A percentile compares a stretch with the other conserved stretches of the same genome.
Conservation (phyloP, 1,140 invertebrate genomes). For the Orius laevigatus region DNA sequence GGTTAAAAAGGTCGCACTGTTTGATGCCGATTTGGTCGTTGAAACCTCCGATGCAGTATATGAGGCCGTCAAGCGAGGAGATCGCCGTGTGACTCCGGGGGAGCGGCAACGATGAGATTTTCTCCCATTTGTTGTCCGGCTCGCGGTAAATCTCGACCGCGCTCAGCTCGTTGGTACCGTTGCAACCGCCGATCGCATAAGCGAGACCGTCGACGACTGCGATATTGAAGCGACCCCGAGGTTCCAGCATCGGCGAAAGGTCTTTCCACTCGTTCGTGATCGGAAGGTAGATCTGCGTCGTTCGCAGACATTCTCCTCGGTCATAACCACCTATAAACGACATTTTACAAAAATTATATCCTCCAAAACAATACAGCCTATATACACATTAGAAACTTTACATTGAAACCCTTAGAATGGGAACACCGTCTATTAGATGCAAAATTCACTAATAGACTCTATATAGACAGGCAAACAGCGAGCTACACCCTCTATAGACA, state of each 20-base stretch:
- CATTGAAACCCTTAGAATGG: too few relatives aligned
- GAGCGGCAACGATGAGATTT: constrained; percentile 40
- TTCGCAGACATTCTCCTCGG: constrained; percentile 60
- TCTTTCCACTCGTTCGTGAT: constrained; percentile 36
- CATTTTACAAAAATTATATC: not conserved
- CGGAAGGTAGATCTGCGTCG: constrained; percentile 43
- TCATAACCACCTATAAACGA: constrained; percentile 59
- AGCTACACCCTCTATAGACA: too few relatives aligned
- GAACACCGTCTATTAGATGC: too few relatives aligned
- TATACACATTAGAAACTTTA: too few relatives aligned
- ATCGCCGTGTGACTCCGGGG: constrained; percentile 54
- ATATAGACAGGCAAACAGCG: too few relatives aligned
- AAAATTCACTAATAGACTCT: too few relatives aligned
- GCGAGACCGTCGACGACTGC: constrained; percentile 43
- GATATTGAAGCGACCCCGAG: constrained; percentile 48
- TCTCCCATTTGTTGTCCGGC: constrained; percentile 41
- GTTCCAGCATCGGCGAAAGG: constrained; percentile 37
- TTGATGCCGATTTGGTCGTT: constrained; percentile 56
- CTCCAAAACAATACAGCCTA: too few relatives aligned
- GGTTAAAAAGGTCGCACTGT: constrained; percentile 56
- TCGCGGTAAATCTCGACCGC: constrained; percentile 49
- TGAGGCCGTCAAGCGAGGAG: constrained; percentile 43
- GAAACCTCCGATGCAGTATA: constrained; percentile 70
- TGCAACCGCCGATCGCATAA: constrained; percentile 63
- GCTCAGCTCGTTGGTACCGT: constrained; percentile 54